phyloP scores from a whole-genome alignment of 1,140 invertebrate species.

The Scaptomyza hsui region DNA sequence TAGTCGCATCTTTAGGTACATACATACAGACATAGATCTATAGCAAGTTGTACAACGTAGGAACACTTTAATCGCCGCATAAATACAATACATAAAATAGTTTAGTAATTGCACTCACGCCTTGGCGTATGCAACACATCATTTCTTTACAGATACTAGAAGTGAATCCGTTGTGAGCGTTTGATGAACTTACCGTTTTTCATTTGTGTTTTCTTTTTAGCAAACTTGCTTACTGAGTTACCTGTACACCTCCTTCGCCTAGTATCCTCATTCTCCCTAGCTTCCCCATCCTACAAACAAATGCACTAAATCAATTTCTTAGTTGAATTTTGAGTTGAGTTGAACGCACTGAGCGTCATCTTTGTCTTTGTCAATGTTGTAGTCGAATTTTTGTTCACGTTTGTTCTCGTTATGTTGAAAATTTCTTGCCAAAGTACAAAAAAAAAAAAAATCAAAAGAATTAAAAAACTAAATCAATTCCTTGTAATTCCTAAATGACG shows the following conservation, averaged over 20 bases:
- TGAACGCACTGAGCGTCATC: constrained; percentile 52
- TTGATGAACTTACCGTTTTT: constrained; percentile 39
- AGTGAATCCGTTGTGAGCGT: not conserved
- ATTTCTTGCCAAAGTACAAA: constrained; percentile 81
- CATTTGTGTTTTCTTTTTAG: constrained; percentile 46
- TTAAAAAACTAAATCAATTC: constrained; percentile 73
- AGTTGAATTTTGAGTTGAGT: constrained; percentile 77
- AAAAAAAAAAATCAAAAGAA: constrained; percentile 34
- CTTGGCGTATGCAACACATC: constrained; percentile 31
- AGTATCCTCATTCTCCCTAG: not conserved
- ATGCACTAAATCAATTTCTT: constrained; percentile 79
- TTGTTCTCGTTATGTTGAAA: constrained; percentile 80
- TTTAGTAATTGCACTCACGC: constrained; percentile 43
- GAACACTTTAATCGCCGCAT: constrained; percentile 82
- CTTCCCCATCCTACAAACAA: constrained; percentile 2
- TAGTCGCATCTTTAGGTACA: constrained; percentile 59
- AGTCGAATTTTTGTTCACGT: constrained; percentile 82
- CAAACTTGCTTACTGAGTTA: constrained; percentile 78
- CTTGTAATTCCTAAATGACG: constrained; percentile 70
- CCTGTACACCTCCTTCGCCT: constrained; percentile 46
- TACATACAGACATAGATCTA: constrained; percentile 41
- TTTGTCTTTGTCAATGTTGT: constrained; percentile 68
- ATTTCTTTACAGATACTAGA: constrained; percentile 2
- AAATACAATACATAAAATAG: constrained; percentile 41
- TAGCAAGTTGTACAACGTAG: constrained; percentile 67